Percentiles rank a stretch among this genome's conserved stretches.
phyloP scores from a whole-genome alignment of 2,888 invertebrate species.

The Trachelus stipa region DNA sequence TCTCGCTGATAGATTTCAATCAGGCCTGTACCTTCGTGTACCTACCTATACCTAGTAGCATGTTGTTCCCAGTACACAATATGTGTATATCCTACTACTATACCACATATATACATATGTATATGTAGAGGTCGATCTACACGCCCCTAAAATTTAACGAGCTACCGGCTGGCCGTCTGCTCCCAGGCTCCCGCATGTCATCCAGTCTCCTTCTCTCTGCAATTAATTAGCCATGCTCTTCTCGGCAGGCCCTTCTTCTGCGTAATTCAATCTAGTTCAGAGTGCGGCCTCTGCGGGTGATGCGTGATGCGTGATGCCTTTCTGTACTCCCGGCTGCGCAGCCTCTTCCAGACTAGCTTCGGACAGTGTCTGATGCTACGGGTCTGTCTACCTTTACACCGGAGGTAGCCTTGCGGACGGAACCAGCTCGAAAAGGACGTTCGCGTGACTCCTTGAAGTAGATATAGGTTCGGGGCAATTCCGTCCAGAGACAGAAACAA shows the following conservation, averaged over 20 bases:
- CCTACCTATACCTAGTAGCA: constrained; percentile 21
- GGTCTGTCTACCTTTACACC: not conserved
- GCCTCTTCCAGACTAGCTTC: not conserved
- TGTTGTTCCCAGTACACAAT: constrained; percentile 17
- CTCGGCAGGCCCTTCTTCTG: constrained; percentile 25
- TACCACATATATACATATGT: not conserved
- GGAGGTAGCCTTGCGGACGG: constrained; percentile 23
- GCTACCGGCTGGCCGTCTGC: constrained; percentile 37
- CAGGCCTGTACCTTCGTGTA: constrained; percentile 30
- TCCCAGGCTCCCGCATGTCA: constrained; percentile 43
- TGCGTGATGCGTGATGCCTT: not conserved
- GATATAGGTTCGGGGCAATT: not conserved
- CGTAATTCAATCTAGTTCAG: constrained; percentile 38
- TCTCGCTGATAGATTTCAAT: constrained; percentile 52
- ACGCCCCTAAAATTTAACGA: constrained; percentile 53
- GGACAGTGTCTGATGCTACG: not conserved
- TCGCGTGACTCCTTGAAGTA: constrained; percentile 14
- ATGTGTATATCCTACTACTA: not conserved
- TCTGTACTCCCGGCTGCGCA: not conserved
- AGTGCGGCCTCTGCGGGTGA: constrained; percentile 3
- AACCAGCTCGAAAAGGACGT: constrained; percentile 1
- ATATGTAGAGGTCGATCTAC: constrained; percentile 32
- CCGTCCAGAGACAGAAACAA: not conserved
- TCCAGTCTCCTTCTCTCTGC: constrained; percentile 26
- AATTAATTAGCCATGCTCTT: constrained; percentile 36